Percentiles rank a stretch among this genome's conserved stretches.
Evolutionary conservation across 2,113 vertebrate genomes (phyloP).

Genomic region (Psettodes erumei): DNA sequence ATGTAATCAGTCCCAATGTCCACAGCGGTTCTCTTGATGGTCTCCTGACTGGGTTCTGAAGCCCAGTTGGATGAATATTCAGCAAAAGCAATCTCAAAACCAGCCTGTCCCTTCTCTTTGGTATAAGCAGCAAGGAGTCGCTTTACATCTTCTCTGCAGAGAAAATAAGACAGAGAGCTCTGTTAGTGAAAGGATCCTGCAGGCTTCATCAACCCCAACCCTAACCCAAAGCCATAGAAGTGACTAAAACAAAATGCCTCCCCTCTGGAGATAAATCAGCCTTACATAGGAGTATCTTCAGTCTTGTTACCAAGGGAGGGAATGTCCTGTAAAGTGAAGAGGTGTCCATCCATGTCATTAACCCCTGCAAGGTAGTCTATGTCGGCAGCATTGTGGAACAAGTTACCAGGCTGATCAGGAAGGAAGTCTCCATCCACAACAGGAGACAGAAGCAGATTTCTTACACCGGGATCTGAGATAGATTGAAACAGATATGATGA

Average conservation of each 20-base stretch:
- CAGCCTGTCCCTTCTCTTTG: slow-evolving; percentile 71
- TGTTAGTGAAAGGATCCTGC: neutral
- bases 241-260: neutral
- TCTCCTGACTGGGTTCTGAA: slow-evolving; percentile 64
- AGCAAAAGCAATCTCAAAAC: slow-evolving; percentile 67
- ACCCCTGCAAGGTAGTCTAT: slow-evolving; percentile 87
- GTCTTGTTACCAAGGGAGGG: slow-evolving; percentile 77
- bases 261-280: neutral
- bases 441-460: slow-evolving; percentile 81
- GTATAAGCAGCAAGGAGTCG: slow-evolving; percentile 79
- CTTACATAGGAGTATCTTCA: slow-evolving; percentile 35
- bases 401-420: slow-evolving; percentile 83
- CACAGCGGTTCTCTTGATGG: slow-evolving; percentile 85
- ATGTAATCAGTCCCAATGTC: slow-evolving; percentile 85
- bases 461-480: slow-evolving; percentile 79
- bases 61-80: slow-evolving; percentile 85
- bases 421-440: slow-evolving; percentile 93
- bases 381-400: slow-evolving; percentile 87
- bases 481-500: neutral
- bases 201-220: no score
- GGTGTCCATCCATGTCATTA: slow-evolving; percentile 89
- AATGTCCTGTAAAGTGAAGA: slow-evolving; percentile 82
- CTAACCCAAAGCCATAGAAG: neutral
- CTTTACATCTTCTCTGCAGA: slow-evolving; percentile 81
- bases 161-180: neutral